phyloP scores from a whole-genome alignment of 1,140 invertebrate genomes.

The Drosophila watanabei region DNA sequence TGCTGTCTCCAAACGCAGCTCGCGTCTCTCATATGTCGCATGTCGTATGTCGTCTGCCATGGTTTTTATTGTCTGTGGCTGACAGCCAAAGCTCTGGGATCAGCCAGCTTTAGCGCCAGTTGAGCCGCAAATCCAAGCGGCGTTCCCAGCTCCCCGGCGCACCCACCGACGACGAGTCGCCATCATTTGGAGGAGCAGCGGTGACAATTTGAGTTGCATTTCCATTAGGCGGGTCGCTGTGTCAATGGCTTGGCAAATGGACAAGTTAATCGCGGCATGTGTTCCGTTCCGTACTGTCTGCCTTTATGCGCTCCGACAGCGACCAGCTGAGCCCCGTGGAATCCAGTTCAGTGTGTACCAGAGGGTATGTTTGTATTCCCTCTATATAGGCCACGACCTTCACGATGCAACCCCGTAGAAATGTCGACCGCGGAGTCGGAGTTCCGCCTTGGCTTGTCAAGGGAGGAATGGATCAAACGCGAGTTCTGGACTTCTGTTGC shows the following conservation, averaged over 20 bases:
- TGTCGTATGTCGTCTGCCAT: constrained; percentile 23
- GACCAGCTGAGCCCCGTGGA: constrained; percentile 19
- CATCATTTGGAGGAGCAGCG: constrained; percentile 20
- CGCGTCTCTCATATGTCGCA: constrained; percentile 6
- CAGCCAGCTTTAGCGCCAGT: constrained; percentile 62
- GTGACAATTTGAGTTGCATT: constrained; percentile 62
- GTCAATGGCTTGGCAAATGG: constrained; percentile 50
- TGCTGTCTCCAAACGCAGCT: constrained; percentile 33
- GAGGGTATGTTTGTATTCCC: too few species aligned
- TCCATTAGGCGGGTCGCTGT: constrained; percentile 40
- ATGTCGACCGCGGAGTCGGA: background rate
- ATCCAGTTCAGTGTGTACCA: constrained; percentile 15
- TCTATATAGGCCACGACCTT: constrained; percentile 47
- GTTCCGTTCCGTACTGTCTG: constrained; percentile 3
- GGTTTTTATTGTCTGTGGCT: constrained; percentile 39
- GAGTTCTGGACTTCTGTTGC: constrained; percentile 20
- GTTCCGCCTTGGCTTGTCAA: constrained; percentile 17
- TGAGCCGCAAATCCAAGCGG: constrained; percentile 38
- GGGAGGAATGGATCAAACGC: constrained; percentile 28
- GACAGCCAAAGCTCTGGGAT: constrained; percentile 65
- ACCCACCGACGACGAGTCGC: constrained; percentile 5
- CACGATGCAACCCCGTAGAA: constrained; percentile 49
- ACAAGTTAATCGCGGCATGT: constrained; percentile 53
- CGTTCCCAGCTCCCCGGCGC: constrained; percentile 8
- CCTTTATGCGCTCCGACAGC: constrained; percentile 46